Conservation (phyloP, 2,797 vertebrate genomes). For the Oophaga sylvatica region DNA sequence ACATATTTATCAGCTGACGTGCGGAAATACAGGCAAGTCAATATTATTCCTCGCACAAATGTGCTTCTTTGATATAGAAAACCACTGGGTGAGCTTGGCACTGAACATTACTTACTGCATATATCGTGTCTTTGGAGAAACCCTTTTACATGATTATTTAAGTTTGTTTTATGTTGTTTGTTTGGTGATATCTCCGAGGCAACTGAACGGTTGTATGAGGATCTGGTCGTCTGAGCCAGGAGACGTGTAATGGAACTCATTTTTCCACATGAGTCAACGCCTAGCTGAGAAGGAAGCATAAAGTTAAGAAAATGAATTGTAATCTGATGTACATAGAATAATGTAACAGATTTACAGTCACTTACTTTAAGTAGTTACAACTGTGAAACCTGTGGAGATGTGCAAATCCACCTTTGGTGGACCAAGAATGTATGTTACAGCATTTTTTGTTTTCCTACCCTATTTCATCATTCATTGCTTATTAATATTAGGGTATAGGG, state of each 20-base stretch:
- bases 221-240: slow-evolving; percentile 70
- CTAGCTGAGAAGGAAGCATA: slow-evolving; percentile 72
- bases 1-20: slow-evolving; percentile 28
- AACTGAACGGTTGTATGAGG: slow-evolving; percentile 73
- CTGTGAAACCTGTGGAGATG: not conserved
- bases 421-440: not conserved
- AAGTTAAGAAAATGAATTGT: slow-evolving; percentile 71
- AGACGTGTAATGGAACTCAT: slow-evolving; percentile 80
- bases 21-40: not conserved
- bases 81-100: not conserved
- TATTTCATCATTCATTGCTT: no score
- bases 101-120: slow-evolving; percentile 1
- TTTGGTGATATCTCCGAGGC: slow-evolving; percentile 73
- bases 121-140: slow-evolving; percentile 29
- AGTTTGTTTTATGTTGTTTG: slow-evolving; percentile 67
- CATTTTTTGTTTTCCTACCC: not conserved
- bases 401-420: not conserved
- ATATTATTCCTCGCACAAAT: not conserved
- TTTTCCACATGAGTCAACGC: slow-evolving; percentile 77
- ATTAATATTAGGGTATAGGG: no score
- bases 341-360: not conserved
- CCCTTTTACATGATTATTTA: slow-evolving; percentile 66
- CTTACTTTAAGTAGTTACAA: not conserved
- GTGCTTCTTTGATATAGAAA: slow-evolving; percentile 18
- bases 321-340: slow-evolving; percentile 63